Evolutionary conservation across 1,140 invertebrate genomes (phyloP), one percentile per base, ranked within the genome.

Genomic region (Drosophila nannoptera): DNA sequence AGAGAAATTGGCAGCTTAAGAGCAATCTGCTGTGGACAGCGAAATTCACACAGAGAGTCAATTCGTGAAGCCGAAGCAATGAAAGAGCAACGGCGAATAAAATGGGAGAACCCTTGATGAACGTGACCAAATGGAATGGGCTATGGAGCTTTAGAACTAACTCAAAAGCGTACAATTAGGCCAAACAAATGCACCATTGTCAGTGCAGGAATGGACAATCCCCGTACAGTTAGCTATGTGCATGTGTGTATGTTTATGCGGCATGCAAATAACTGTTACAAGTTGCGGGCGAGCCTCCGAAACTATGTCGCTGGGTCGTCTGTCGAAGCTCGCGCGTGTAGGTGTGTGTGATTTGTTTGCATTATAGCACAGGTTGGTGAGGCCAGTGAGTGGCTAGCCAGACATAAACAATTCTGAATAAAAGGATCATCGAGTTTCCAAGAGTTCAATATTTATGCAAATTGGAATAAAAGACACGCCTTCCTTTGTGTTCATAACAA

Each of bases 111-210:
- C 6, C 2, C 2, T 32, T 32, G 14, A 40, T 9, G n/a, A 38
- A 52, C 14, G 60, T 55, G 60, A 59, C 38, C 52, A 22, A 69
- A 35, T 16, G 33, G 45, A 46, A 29, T 40, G 63, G 60, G 59
- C 48, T 50, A 61, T 48, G 22, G 64, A 64, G 52, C 29, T 7
- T 55, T 38, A 31, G 12, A 86, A 86, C 77, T 77, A 86, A 84
- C 81, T 84, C 73, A 81, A 77, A 86, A 86, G 81, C 81, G 63
- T 74, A 75, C 73, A 84, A 84, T 84, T 84, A 84, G 81, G 81
- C 81, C 81, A 84, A 81, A 73, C 75, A 77, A 77, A 46, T 42
- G 32, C 55, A 46, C n/a, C 58, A 54, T 48, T 66, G 60, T 62
- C 67, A 72, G 38, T 68, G 77, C 61, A 75, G 40, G 63, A 40